A percentile compares a stretch with the other conserved stretches of the same genome.
These are phyloP conservation scores for Edolisoma coerulescens DNA, from an alignment of 2,113 vertebrate genomes.

Conservation along the genomic window DNA sequence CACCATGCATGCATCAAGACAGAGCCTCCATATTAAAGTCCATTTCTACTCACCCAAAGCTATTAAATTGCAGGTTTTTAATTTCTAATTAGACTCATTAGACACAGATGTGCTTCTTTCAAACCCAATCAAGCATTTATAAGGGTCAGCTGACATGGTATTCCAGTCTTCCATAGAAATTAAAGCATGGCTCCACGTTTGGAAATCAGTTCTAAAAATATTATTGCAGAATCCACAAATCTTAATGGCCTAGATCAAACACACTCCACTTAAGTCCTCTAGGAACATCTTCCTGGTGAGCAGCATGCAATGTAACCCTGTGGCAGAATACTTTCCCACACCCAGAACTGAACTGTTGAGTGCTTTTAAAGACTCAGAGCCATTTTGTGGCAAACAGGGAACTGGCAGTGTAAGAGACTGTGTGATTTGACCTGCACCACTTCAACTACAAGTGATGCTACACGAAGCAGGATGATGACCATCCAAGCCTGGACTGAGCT, in stretches of 20 bases:
- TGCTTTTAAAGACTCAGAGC: not conserved
- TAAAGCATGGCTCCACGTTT: not conserved
- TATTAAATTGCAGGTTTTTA: not conserved
- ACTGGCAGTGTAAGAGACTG: not conserved
- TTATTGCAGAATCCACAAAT: not conserved
- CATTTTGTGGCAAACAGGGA: not conserved
- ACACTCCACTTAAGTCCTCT: not conserved
- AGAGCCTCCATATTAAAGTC: not conserved
- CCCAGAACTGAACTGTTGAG: not conserved
- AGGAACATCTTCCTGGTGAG: not conserved
- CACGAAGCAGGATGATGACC: not conserved
- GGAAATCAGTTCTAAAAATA: not conserved
- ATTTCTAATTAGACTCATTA: not conserved
- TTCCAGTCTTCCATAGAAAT: not conserved
- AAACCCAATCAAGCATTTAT: not conserved
- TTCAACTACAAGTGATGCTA: not conserved
- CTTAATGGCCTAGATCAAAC: not conserved
- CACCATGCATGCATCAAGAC: accelerated
- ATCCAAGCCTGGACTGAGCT: not conserved
- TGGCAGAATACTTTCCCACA: not conserved
- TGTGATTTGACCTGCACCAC: accelerated
- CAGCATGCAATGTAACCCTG: not conserved
- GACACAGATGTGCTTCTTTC: not conserved
- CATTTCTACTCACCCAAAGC: not conserved
- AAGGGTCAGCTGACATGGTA: not conserved